phyloP scores from a whole-genome alignment of 2,888 invertebrate species.

The Ichneumoninae sp. region DNA sequence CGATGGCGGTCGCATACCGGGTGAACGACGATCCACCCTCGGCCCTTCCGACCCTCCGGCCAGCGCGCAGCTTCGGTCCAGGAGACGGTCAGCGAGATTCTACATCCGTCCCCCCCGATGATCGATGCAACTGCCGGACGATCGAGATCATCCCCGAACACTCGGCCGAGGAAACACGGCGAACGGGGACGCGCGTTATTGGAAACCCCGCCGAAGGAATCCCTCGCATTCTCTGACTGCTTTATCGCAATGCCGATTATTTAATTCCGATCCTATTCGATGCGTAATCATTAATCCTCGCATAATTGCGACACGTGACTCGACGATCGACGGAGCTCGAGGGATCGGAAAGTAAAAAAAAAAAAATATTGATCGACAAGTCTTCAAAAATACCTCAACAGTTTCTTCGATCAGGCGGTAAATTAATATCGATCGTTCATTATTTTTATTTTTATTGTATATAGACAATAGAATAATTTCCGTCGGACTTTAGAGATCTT shows the following conservation, averaged over 20 bases:
- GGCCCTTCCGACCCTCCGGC: conserved; percentile 36
- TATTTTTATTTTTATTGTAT: too few species aligned
- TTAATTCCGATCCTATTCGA: conserved; percentile 43
- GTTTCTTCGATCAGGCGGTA: background rate
- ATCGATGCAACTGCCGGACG: conserved; percentile 59
- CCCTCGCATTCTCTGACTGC: conserved; percentile 58
- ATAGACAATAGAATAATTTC: background rate
- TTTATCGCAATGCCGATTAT: conserved; percentile 57
- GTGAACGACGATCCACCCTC: conserved; percentile 55
- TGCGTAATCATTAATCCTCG: background rate
- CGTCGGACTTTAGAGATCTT: background rate
- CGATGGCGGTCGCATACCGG: conserved; percentile 70
- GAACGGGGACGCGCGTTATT: conserved; percentile 68
- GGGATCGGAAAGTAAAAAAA: conserved; percentile 50
- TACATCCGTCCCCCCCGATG: conserved; percentile 37
- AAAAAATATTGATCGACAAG: background rate
- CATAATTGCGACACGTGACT: background rate
- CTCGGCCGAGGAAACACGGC: conserved; percentile 72
- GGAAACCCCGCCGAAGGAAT: conserved; percentile 67
- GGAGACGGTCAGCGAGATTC: conserved; percentile 50
- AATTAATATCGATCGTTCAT: too few species aligned
- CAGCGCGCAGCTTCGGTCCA: conserved; percentile 47
- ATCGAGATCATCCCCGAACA: conserved; percentile 26
- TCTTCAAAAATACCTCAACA: background rate
- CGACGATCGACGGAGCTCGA: background rate